These are phyloP conservation scores for Aplodontia rufa DNA, from an alignment of 2,113 vertebrate species.

Conservation along the genomic window DNA sequence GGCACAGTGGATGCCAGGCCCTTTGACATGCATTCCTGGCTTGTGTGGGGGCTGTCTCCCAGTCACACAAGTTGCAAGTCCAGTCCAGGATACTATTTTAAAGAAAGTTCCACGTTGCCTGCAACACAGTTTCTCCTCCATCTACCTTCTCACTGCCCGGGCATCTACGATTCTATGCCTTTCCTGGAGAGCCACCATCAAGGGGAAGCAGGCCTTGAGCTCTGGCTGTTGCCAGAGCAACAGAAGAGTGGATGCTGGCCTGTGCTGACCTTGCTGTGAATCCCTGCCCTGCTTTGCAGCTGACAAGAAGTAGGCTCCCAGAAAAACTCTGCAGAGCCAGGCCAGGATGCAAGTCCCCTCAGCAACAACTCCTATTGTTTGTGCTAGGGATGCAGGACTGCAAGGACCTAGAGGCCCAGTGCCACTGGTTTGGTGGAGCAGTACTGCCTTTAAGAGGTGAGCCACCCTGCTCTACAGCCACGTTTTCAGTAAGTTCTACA, in stretches of 20 bases:
- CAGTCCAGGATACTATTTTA: not conserved
- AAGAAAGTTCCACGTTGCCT: not conserved
- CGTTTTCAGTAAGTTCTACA: not conserved
- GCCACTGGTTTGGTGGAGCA: too few relatives aligned
- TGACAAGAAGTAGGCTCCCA: not conserved
- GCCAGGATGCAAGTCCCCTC: not conserved
- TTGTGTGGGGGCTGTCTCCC: not conserved
- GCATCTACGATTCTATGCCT: not conserved
- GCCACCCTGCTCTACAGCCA: rapidly evolving
- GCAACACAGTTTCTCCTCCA: not conserved
- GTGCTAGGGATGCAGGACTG: not conserved
- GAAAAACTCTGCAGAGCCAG: too few relatives aligned
- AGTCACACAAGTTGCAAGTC: rapidly evolving
- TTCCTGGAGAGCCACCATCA: not conserved
- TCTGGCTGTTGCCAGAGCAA: not conserved
- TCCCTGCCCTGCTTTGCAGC: not conserved
- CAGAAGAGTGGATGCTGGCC: too few relatives aligned
- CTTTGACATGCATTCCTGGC: not conserved
- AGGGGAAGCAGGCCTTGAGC: not conserved
- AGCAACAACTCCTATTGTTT: not conserved
- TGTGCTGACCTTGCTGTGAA: not conserved
- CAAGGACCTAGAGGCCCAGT: too few relatives aligned
- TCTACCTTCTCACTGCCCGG: not conserved
- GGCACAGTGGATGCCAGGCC: rapidly evolving
- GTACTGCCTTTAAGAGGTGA: not conserved